phyloP scores from a whole-genome alignment of 37 sponge, comb jelly and placozoan genomes.

The Eunapius fragilis region DNA sequence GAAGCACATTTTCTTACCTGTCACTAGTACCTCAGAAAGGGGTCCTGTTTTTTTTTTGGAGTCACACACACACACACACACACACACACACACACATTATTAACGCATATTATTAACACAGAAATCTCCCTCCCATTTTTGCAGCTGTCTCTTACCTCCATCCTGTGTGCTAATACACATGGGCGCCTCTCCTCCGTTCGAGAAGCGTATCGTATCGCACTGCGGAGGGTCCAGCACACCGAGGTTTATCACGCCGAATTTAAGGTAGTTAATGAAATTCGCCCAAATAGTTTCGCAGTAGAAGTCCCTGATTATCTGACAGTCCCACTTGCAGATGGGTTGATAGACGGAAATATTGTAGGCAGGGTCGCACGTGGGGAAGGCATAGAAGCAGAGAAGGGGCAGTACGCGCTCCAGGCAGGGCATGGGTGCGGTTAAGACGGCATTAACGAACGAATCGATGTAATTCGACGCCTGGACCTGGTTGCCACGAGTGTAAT shows the following conservation, averaged over 20 bases:
- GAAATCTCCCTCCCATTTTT: background rate
- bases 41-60: too few species aligned
- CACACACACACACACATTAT: too few species aligned
- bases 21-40: too few species aligned
- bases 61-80: too few species aligned
- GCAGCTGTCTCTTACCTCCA: slow-evolving; percentile 39
- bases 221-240: slow-evolving; percentile 34
- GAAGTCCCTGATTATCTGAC: slow-evolving; percentile 44
- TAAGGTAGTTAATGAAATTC: background rate
- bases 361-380: slow-evolving; percentile 75
- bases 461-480: background rate
- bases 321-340: slow-evolving; percentile 60
- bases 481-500: slow-evolving; percentile 10
- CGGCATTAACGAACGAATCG: background rate
- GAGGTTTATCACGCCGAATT: background rate
- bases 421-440: background rate
- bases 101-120: background rate
- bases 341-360: slow-evolving; percentile 41
- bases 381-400: slow-evolving; percentile 69
- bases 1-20: background rate
- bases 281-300: slow-evolving; percentile 48
- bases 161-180: slow-evolving; percentile 62
- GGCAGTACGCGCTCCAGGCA: slow-evolving; percentile 36
- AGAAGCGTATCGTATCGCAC: slow-evolving; percentile 34
- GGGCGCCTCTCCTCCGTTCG: slow-evolving; percentile 57